Conservation (phyloP, 1,140 invertebrate species). For the Eueides isabella region DNA sequence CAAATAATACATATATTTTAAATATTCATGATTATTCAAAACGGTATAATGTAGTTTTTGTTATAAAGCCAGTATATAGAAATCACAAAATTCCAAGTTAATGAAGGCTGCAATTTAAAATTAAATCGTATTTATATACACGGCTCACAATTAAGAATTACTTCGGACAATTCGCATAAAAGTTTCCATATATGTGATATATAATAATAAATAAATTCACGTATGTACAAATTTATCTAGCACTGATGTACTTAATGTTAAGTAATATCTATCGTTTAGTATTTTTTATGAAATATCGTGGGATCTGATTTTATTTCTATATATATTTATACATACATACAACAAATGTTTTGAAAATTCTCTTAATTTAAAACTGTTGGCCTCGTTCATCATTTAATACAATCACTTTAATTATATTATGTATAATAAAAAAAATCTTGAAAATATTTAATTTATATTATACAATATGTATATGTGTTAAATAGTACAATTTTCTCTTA, state of each 20-base stretch:
- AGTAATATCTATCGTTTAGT: constrained; percentile 26
- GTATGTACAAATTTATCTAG: constrained; percentile 51
- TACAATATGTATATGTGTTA: neutral
- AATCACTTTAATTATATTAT: neutral
- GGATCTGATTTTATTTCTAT: constrained; percentile 30
- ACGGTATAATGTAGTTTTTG: constrained; percentile 1
- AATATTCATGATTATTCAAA: constrained; percentile 3
- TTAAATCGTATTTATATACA: constrained; percentile 36
- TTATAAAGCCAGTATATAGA: neutral
- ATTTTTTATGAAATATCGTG: constrained; percentile 39
- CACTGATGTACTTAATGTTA: constrained; percentile 44
- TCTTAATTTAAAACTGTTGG: no score
- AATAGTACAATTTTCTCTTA: neutral
- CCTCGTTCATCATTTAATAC: neutral
- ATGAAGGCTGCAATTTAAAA: constrained; percentile 44
- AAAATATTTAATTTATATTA: no score
- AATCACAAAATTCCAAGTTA: constrained; percentile 13
- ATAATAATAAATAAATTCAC: constrained; percentile 44
- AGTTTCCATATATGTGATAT: constrained; percentile 50
- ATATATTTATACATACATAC: neutral
- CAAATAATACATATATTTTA: constrained; percentile 7
- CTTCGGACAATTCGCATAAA: constrained; percentile 38
- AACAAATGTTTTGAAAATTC: neutral
- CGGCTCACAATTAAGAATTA: constrained; percentile 41
- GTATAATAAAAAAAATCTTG: no score